Evolutionary conservation across 2,888 invertebrate species (phyloP).

Genomic region (Yponomeuta plumbellus): DNA sequence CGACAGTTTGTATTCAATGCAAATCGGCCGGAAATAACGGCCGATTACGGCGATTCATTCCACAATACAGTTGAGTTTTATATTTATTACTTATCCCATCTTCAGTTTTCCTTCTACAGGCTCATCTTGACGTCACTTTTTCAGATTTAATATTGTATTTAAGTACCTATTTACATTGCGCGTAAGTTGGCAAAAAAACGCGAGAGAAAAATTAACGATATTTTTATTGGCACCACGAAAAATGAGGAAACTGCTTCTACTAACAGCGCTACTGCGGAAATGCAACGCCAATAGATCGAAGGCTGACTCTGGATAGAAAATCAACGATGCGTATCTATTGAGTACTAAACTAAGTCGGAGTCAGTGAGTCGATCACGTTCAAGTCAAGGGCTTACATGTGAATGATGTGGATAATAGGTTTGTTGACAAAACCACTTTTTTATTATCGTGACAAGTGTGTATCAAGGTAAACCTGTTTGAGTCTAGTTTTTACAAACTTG

Average conservation of each 20-base stretch:
- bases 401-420: conserved; percentile 6
- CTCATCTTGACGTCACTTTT: not conserved
- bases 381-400: conserved; percentile 17
- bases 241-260: conserved; percentile 18
- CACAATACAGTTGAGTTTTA: conserved; percentile 7
- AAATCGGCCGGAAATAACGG: conserved; percentile 49
- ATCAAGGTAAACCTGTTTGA: not conserved
- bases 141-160: too few species aligned
- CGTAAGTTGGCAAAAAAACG: not conserved
- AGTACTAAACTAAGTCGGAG: conserved; percentile 7
- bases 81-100: not conserved
- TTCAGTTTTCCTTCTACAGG: not conserved
- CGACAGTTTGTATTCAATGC: conserved; percentile 47
- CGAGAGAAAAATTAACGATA: not conserved
- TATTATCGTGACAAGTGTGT: not conserved
- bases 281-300: conserved; percentile 26
- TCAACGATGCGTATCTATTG: conserved; percentile 34
- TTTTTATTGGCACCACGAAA: conserved; percentile 9
- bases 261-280: conserved; percentile 29
- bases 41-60: conserved; percentile 9
- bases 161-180: not conserved
- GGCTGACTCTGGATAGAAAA: conserved; percentile 37
- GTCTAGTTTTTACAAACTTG: not conserved
- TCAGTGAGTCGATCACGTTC: conserved; percentile 22
- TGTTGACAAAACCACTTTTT: not conserved